Base-by-base conservation (phyloP, 1,140 invertebrate species). In the Chelonus insularis region DNA sequence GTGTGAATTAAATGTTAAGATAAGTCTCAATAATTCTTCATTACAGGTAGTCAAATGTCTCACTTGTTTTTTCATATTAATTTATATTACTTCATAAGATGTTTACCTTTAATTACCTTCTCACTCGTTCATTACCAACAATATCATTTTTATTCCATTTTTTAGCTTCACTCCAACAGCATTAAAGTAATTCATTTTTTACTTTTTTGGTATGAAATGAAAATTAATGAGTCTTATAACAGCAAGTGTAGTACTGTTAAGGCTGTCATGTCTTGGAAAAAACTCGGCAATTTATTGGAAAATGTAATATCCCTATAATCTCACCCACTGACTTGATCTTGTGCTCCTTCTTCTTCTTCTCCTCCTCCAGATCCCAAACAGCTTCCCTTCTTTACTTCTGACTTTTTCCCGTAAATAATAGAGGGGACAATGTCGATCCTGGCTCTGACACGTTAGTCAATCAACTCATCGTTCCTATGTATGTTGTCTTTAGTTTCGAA, bases 251-350 rank as follows among this genome's bases (percentile, higher is more conserved):
- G n/a, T n/a, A n/a, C n/a, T n/a, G n/a, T n/a, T n/a, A n/a, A n/a
- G n/a, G n/a, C n/a, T n/a, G n/a, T n/a, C n/a, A n/a, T n/a, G 41
- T 43, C 18, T 20, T 16, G 16, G 14, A 52, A 36, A 32, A n/a
- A 52, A 34, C 32, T 37, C 18, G 37, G 39, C 39, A 57, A 45
- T 57, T 47, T 57, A 2, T 11, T 45, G 23, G 20, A 60, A 60
- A 52, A 60, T 60, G 50, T 47, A 60, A 54, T 60, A 52, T 60
- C 39, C 21, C 37, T 41, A 43, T 60, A 54, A 60, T 54, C 48
- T 54, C 43, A 48, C 23, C 14, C 25, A 1, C 23, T 2, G 21
- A 12, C 36, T 43, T 56, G 54, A 56, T 56, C 39, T 41, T 43
- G 54, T 16, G 54, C 29, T 52, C n/a, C 14, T 12, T 36, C 14